Conservation (phyloP, 2,888 invertebrate species). For the Oxytorus armatus region DNA sequence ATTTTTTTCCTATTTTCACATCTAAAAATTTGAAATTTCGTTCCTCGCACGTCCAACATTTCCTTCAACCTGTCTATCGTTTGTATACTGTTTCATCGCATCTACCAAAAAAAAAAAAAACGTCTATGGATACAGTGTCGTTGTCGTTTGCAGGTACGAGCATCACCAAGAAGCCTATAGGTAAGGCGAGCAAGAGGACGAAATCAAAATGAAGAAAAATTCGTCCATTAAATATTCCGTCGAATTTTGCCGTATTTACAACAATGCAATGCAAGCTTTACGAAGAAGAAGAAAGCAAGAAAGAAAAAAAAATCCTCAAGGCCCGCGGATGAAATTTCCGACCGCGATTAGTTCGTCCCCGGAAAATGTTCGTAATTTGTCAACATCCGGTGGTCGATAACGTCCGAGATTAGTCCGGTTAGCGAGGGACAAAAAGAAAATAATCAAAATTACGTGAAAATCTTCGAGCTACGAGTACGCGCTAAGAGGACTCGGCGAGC, state of each 20-base stretch:
- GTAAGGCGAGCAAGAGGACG: conserved; percentile 75
- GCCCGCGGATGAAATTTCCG: neutral
- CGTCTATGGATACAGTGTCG: conserved; percentile 49
- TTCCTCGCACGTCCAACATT: conserved; percentile 1
- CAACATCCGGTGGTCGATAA: neutral
- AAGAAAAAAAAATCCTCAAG: neutral
- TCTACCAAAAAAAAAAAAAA: conserved; percentile 14
- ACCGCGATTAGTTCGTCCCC: neutral
- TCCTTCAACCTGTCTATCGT: conserved; percentile 20
- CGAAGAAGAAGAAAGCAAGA: conserved; percentile 2
- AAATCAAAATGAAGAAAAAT: conserved; percentile 73
- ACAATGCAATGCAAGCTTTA: conserved; percentile 42
- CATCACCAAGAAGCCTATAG: conserved; percentile 70
- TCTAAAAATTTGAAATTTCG: neutral
- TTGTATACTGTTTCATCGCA: conserved; percentile 5
- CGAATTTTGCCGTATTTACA: conserved; percentile 33
- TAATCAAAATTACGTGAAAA: neutral
- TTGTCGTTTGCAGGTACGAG: conserved; percentile 74
- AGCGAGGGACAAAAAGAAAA: conserved; percentile 4
- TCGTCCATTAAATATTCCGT: conserved; percentile 17
- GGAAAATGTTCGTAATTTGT: conserved; percentile 2
- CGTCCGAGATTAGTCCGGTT: neutral
- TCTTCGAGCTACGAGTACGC: neutral
- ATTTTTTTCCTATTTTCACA: too few relatives aligned
- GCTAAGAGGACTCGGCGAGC: neutral